Conservation (phyloP, 2,797 vertebrate genomes). For the Manis javanica region DNA sequence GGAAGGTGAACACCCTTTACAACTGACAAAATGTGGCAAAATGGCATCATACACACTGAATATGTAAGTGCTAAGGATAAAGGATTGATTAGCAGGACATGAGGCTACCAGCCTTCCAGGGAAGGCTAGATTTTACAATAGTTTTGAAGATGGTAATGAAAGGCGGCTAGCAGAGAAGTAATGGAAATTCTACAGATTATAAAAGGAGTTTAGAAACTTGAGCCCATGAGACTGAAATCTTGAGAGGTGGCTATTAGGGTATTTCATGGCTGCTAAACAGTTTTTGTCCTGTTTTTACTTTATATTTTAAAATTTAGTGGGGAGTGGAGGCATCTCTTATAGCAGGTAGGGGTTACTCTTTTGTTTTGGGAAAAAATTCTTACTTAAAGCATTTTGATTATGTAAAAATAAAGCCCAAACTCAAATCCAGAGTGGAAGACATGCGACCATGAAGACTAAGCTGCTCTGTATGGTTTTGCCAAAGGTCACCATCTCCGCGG, state of each 20-base stretch:
- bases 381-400: slow-evolving; percentile 15
- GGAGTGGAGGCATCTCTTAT: neutral
- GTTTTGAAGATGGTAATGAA: neutral
- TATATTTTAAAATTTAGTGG: neutral
- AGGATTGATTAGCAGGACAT: neutral
- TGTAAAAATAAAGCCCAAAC: neutral
- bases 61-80: neutral
- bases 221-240: neutral
- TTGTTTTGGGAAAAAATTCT: neutral
- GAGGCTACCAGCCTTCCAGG: neutral
- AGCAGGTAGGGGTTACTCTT: neutral
- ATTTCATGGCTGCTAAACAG: neutral
- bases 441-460: neutral
- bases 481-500: neutral
- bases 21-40: neutral
- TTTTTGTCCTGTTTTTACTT: neutral
- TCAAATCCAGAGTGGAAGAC: neutral
- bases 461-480: neutral
- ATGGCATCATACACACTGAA: neutral
- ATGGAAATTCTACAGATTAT: neutral
- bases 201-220: neutral
- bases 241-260: neutral
- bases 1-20: neutral
- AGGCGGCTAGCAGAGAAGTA: neutral
- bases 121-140: neutral